Evolutionary conservation across 2,797 vertebrate genomes (phyloP).

Genomic region (Centroberyx gerrardi): DNA sequence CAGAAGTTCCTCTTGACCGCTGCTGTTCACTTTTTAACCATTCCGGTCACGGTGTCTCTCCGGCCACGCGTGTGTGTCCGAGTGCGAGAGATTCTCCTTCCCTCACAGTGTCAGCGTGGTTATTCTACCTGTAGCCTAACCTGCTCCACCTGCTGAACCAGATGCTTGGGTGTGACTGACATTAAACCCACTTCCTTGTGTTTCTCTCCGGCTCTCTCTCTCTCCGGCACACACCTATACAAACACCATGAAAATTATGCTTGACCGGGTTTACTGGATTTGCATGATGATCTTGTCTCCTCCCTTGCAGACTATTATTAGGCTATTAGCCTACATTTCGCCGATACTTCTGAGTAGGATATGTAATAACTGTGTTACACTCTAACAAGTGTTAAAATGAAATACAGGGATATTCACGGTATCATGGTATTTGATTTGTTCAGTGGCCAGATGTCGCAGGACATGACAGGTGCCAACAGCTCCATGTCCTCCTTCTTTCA

Average conservation of each 20-base stretch:
- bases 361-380: no score
- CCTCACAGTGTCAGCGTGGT: not conserved
- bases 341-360: no score
- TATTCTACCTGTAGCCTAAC: slow-evolving; percentile 9
- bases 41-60: slow-evolving; percentile 2
- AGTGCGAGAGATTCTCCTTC: no score
- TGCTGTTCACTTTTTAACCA: slow-evolving; percentile 14
- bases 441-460: not conserved
- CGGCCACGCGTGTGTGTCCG: no score
- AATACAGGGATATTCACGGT: no score
- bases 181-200: not conserved
- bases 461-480: no score
- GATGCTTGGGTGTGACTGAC: slow-evolving; percentile 53
- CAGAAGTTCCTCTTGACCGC: not conserved
- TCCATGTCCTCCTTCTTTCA: no score
- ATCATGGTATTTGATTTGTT: no score
- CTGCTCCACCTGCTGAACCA: slow-evolving; percentile 55
- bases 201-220: not conserved
- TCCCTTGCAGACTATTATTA: not conserved
- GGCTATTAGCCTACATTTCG: no score
- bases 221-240: not conserved
- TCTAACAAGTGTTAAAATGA: no score
- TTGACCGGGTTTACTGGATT: not conserved
- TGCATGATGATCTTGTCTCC: no score
- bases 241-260: not conserved